Evolutionary conservation across 2,797 vertebrate species (phyloP).

Genomic region (Lemur catta): DNA sequence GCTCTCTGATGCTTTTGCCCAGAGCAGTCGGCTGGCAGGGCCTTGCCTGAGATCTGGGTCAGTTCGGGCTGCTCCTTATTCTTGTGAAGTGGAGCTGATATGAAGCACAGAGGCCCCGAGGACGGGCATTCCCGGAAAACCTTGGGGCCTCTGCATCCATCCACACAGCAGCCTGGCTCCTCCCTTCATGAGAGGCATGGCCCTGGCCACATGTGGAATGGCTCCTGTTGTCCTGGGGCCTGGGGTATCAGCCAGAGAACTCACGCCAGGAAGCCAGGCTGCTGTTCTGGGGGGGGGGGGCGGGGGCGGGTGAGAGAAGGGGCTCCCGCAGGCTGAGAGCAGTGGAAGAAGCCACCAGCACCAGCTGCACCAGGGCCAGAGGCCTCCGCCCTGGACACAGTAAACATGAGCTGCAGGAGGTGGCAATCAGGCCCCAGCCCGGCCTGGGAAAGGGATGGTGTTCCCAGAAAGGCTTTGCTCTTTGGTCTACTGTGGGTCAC

Average conservation of each 20-base stretch:
- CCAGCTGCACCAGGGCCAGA: not conserved
- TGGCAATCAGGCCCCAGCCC: not conserved
- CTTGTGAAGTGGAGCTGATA: slow-evolving; percentile 23
- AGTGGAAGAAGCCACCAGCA: not conserved
- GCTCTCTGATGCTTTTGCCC: not conserved
- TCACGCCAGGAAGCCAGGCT: not conserved
- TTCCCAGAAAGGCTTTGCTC: not conserved
- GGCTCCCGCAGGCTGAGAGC: not conserved
- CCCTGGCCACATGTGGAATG: not conserved
- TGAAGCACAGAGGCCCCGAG: not conserved
- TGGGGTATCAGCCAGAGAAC: not conserved
- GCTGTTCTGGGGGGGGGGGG: not conserved
- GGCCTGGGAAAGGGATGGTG: not conserved
- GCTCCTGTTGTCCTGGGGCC: not conserved
- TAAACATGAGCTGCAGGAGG: not conserved
- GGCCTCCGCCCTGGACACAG: not conserved
- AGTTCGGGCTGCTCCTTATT: slow-evolving; percentile 56
- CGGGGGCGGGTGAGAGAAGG: not conserved
- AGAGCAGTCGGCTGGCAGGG: not conserved
- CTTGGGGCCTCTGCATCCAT: not conserved
- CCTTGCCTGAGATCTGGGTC: slow-evolving; percentile 60
- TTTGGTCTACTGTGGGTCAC: not conserved
- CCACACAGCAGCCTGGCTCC: not conserved
- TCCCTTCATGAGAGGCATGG: not conserved
- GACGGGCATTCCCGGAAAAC: not conserved